phyloP scores from a whole-genome alignment of 1,140 invertebrate genomes.

The Diachasma alloeum region DNA sequence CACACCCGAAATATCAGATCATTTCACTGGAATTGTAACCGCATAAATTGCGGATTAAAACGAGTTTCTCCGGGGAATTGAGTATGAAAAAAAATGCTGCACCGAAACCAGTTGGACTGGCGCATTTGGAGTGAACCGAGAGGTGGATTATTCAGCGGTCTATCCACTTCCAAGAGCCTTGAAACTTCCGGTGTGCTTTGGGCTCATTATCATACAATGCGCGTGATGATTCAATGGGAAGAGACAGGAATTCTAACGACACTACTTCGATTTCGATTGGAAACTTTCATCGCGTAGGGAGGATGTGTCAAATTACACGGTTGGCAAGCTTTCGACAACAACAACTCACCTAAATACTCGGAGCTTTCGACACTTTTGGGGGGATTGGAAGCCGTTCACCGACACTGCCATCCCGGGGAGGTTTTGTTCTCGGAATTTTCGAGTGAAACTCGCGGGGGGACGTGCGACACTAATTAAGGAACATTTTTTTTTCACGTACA shows the following conservation, averaged over 20 bases:
- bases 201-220: neutral
- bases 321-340: slow-evolving; percentile 18
- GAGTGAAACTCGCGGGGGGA: neutral
- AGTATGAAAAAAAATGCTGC: neutral
- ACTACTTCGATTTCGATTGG: slow-evolving; percentile 4
- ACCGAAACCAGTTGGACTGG: neutral
- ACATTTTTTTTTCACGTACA: neutral
- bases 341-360: slow-evolving; percentile 1
- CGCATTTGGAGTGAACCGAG: neutral
- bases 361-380: slow-evolving; percentile 33
- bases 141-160: neutral
- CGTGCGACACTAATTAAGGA: neutral
- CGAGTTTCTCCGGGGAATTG: neutral
- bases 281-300: slow-evolving; percentile 30
- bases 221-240: neutral
- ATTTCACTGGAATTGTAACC: neutral
- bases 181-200: neutral
- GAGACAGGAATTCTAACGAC: neutral
- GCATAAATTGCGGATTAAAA: neutral
- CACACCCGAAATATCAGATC: neutral
- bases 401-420: neutral
- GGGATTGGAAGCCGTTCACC: neutral
- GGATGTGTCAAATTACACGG: slow-evolving; percentile 21
- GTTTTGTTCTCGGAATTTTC: neutral
- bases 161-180: neutral